These are phyloP conservation scores for Dione juno DNA, from an alignment of 2,888 invertebrate species.

Conservation along the genomic window DNA sequence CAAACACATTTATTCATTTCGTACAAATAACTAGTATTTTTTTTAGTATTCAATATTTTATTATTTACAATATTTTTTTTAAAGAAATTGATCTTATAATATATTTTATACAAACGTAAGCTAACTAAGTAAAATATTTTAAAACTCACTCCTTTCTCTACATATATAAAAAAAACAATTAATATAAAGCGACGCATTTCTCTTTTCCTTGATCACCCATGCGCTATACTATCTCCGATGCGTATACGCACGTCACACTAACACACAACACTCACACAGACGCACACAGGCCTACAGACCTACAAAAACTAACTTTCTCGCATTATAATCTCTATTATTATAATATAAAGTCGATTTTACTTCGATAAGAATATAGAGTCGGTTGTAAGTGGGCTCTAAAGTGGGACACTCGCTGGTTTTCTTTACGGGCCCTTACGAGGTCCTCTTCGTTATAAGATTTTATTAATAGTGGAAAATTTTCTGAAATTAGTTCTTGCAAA, in stretches of 20 bases:
- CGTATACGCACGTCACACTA: conserved; percentile 70
- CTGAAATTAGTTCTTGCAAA: neutral
- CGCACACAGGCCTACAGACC: conserved; percentile 78
- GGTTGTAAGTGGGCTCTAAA: conserved; percentile 64
- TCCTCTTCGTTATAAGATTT: conserved; percentile 51
- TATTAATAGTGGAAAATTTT: conserved; percentile 17
- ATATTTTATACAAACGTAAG: too few relatives aligned
- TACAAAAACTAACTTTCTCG: conserved; percentile 72
- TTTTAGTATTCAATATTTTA: too few relatives aligned
- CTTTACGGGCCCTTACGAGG: conserved; percentile 71
- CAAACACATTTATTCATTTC: neutral
- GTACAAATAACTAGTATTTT: neutral
- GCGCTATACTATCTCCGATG: conserved; percentile 76
- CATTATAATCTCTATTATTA: conserved; percentile 44
- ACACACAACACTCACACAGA: conserved; percentile 59
- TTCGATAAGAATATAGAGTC: conserved; percentile 42
- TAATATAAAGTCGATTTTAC: conserved; percentile 55
- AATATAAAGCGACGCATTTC: conserved; percentile 71
- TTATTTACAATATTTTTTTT: too few relatives aligned
- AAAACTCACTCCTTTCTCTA: too few relatives aligned
- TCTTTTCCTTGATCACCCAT: conserved; percentile 65
- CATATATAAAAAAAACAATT: neutral
- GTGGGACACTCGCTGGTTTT: conserved; percentile 74
- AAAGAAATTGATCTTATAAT: too few relatives aligned
- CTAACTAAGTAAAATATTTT: too few relatives aligned